Conservation (phyloP, 2,888 invertebrate genomes). For the Caenorhabditis plicata region DNA sequence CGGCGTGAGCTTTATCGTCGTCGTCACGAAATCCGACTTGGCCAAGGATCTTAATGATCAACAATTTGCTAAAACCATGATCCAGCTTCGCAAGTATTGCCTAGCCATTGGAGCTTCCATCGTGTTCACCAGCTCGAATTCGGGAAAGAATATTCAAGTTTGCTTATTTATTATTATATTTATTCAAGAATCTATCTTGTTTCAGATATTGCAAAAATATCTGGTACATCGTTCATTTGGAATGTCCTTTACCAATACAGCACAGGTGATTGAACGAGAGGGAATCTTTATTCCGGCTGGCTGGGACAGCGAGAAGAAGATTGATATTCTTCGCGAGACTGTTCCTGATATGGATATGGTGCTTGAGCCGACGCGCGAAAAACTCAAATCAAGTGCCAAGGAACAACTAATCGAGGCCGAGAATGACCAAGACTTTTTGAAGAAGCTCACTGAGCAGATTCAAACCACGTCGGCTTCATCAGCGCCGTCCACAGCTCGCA, state of each 20-base stretch:
- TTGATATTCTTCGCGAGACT: constrained; percentile 39
- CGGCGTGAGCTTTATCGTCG: constrained; percentile 57
- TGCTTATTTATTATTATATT: background rate
- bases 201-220: constrained; percentile 59
- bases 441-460: constrained; percentile 11
- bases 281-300: constrained; percentile 62
- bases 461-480: constrained; percentile 8
- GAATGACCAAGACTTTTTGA: constrained; percentile 46
- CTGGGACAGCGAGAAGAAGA: constrained; percentile 62
- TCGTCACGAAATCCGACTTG: constrained; percentile 60
- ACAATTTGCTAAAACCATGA: constrained; percentile 52
- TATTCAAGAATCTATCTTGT: constrained; percentile 7
- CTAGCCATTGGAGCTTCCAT: constrained; percentile 59
- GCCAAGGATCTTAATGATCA: constrained; percentile 37
- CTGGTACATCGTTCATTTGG: constrained; percentile 60
- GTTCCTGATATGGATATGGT: constrained; percentile 39
- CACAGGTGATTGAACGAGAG: constrained; percentile 61
- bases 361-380: constrained; percentile 49
- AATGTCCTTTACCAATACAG: constrained; percentile 55
- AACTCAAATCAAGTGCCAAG: constrained; percentile 20
- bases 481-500: constrained; percentile 10
- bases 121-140: constrained; percentile 46
- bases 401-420: constrained; percentile 51
- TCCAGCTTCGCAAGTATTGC: constrained; percentile 60
- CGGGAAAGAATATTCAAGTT: constrained; percentile 45